Conservation (phyloP, 2,888 invertebrate genomes). For the Carcina quercana region DNA sequence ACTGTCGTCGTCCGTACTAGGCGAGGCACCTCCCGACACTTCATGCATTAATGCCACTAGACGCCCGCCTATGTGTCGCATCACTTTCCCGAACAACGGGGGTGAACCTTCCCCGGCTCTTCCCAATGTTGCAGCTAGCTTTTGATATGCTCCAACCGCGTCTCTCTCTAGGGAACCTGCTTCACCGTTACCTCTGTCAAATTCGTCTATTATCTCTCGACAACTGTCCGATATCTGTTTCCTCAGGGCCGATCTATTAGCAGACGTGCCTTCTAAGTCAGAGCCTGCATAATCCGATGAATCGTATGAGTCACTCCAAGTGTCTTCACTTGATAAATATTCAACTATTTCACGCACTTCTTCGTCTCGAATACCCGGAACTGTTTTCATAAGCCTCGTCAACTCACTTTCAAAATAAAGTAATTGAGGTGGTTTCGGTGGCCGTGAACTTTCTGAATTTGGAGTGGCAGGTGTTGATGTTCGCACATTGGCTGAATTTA, state of each 20-base stretch:
- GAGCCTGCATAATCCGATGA: slow-evolving; percentile 94
- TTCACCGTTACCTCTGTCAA: slow-evolving; percentile 81
- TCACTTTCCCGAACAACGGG: slow-evolving; percentile 90
- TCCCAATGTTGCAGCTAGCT: slow-evolving; percentile 88
- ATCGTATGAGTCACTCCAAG: slow-evolving; percentile 95
- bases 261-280: slow-evolving; percentile 82
- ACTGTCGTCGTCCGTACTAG: slow-evolving; percentile 83
- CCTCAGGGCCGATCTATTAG: slow-evolving; percentile 80
- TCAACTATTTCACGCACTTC: slow-evolving; percentile 94
- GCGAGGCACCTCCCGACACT: slow-evolving; percentile 86
- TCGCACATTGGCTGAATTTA: slow-evolving; percentile 77
- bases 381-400: slow-evolving; percentile 93
- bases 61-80: slow-evolving; percentile 92
- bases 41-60: slow-evolving; percentile 94
- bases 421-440: slow-evolving; percentile 88
- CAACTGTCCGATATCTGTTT: slow-evolving; percentile 92
- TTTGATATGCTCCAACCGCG: slow-evolving; percentile 90
- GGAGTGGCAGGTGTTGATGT: slow-evolving; percentile 65
- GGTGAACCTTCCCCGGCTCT: slow-evolving; percentile 84
- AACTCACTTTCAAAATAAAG: slow-evolving; percentile 93
- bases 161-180: slow-evolving; percentile 78
- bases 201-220: slow-evolving; percentile 90
- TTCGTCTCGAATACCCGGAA: slow-evolving; percentile 92
- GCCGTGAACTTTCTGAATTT: slow-evolving; percentile 75
- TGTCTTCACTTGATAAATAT: slow-evolving; percentile 93